Evolutionary conservation across 2,797 vertebrate species (phyloP), one percentile per base, ranked within the genome.

Genomic region (Glyptemys insculpta): DNA sequence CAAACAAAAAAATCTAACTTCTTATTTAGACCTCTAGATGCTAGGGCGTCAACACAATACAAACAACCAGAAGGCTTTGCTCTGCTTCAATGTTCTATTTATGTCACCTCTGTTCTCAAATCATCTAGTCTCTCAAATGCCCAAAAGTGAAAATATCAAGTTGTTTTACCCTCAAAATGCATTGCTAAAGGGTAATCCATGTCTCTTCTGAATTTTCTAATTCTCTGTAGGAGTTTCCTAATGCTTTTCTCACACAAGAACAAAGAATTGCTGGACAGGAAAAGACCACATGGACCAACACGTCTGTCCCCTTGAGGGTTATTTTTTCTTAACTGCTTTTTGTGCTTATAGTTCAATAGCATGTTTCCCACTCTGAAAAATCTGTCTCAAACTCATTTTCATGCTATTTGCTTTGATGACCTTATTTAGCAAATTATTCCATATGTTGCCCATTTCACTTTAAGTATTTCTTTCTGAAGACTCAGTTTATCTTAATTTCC

Each of bases 351-450:
- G 95, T 95, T 94, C 93, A 89, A 49, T 84, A 95, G 85, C 44
- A 76, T 6, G 59, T 92, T 93, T 97, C 83, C 65, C 81, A 27
- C 80, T 80, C 84, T 87, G 78, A 92, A 95, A 94, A 92, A 92
- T 92, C 81, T 87, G 79, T 78, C 93, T 95, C 86, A 62, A 87
- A 87, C 65, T 91, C 1, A 2, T 94, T 96, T 90, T 84, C 93
- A 94, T 94, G 90, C 74, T 87, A 59, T 83, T 91, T 89, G 78
- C 86, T 87, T 91, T 88, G 87, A 94, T 93, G 88, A 65, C 57
- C 85, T 96, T 97, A 96, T 94, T 96, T 85, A 95, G 82, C 78
- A 93, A 95, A 97, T 96, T 85, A 97, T 95, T 95, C 95, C 89
- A 86, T 83, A 94, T 88, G 90, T 96, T 96, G 92, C 85, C 88